Percentiles rank a stretch among this genome's conserved stretches.
Conservation (phyloP, 2,888 invertebrate genomes). For the Megaustenia siamemsis region DNA sequence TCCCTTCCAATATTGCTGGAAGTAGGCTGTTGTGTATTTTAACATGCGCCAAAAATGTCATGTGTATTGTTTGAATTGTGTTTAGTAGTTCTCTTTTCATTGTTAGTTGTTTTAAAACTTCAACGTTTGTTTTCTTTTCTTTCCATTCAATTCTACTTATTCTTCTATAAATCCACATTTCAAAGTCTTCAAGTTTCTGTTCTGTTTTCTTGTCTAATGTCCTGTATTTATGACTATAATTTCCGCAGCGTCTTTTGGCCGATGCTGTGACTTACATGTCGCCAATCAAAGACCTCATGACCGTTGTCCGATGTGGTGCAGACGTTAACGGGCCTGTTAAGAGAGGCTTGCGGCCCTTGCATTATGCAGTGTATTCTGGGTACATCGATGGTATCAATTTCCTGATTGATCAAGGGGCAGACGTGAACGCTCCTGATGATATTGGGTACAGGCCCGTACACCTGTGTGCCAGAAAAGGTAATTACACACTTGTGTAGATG, state of each 20-base stretch:
- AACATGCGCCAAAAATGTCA: too few species aligned
- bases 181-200: too few species aligned
- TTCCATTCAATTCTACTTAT: too few species aligned
- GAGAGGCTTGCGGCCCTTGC: conserved; percentile 91
- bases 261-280: conserved; percentile 94
- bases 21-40: too few species aligned
- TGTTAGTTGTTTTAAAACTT: too few species aligned
- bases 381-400: conserved; percentile 88
- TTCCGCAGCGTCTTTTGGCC: conserved; percentile 90
- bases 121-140: too few species aligned
- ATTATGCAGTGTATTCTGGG: conserved; percentile 95
- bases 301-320: conserved; percentile 89
- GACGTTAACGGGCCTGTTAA: conserved; percentile 89
- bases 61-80: too few species aligned
- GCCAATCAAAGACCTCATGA: conserved; percentile 91
- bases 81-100: too few species aligned
- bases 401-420: conserved; percentile 85
- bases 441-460: conserved; percentile 95
- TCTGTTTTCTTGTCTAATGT: too few species aligned
- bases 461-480: conserved; percentile 93
- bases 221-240: conserved; percentile 12
- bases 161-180: too few species aligned
- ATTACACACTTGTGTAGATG: too few species aligned
- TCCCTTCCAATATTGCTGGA: too few species aligned
- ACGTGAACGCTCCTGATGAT: conserved; percentile 86